Evolutionary conservation across 23 tunicate species (phyloP), one percentile per base, ranked within the genome.

Genomic region (Trididemnum clinides): DNA sequence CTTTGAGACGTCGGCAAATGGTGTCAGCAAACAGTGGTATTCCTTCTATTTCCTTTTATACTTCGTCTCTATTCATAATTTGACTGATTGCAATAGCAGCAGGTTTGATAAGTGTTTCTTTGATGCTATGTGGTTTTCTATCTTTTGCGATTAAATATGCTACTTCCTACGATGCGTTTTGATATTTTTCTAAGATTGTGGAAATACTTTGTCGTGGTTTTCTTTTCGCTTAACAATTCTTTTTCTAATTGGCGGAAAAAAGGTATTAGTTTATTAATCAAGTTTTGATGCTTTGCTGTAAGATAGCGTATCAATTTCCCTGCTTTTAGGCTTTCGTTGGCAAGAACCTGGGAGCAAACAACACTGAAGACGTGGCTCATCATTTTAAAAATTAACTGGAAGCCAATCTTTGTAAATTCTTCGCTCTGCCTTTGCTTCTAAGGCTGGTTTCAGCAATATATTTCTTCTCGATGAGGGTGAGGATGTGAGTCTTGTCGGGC

Each of bases 61-160:
- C n/a, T n/a, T n/a, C n/a, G n/a, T n/a, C n/a, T n/a, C n/a, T n/a
- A n/a, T n/a, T n/a, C n/a, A n/a, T n/a, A n/a, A n/a, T n/a, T n/a
- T n/a, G n/a, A n/a, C n/a, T n/a, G n/a, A n/a, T n/a, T n/a, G n/a
- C n/a, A n/a, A n/a, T n/a, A n/a, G n/a, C n/a, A n/a, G 81, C 81
- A 58, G n/a, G n/a, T n/a, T n/a, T n/a, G n/a, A n/a, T n/a, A n/a
- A n/a, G n/a, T n/a, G n/a, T n/a, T n/a, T n/a, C n/a, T n/a, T n/a
- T n/a, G n/a, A n/a, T n/a, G n/a, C n/a, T n/a, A n/a, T n/a, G n/a
- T n/a, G n/a, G n/a, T n/a, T n/a, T n/a, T n/a, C n/a, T n/a, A n/a
- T n/a, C n/a, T n/a, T n/a, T n/a, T n/a, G n/a, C n/a, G n/a, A 75
- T 75, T 36, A 75, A 75, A 75, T 75, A 75, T 75, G 81, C 81